Percentiles rank a stretch among this genome's conserved stretches.
Evolutionary conservation across 2,888 invertebrate genomes (phyloP).

Genomic region (Blera fallax): DNA sequence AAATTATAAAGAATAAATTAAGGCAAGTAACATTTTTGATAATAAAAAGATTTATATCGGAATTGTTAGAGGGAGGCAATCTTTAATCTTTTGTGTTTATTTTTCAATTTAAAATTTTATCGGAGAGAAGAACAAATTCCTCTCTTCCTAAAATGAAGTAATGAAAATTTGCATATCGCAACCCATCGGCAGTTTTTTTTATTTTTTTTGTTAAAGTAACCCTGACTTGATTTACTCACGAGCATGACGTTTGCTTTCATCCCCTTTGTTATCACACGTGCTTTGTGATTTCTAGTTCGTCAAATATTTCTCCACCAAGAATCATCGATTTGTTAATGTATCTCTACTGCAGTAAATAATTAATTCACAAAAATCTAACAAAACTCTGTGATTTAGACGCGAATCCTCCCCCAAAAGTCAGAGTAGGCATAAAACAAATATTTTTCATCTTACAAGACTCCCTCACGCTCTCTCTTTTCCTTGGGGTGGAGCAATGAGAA

Average conservation of each 20-base stretch:
- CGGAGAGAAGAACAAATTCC: too few relatives aligned
- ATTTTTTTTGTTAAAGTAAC: neutral
- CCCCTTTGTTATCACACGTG: neutral
- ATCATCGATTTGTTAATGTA: neutral
- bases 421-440: conserved; percentile 8
- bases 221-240: neutral
- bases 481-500: neutral
- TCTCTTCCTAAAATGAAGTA: too few relatives aligned
- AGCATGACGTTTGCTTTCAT: neutral
- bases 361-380: conserved; percentile 3
- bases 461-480: too few relatives aligned
- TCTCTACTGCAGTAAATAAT: conserved; percentile 4
- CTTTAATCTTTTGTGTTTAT: too few relatives aligned
- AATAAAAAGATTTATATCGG: too few relatives aligned
- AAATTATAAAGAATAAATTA: neutral
- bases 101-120: too few relatives aligned
- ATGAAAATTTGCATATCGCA: too few relatives aligned
- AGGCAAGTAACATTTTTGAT: neutral
- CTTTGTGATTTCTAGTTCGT: neutral
- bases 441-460: neutral
- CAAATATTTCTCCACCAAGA: neutral
- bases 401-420: neutral
- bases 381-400: conserved; percentile 13
- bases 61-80: too few relatives aligned
- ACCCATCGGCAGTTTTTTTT: neutral